Evolutionary conservation across 2,888 invertebrate species (phyloP).

Genomic region (Erebia palarica): DNA sequence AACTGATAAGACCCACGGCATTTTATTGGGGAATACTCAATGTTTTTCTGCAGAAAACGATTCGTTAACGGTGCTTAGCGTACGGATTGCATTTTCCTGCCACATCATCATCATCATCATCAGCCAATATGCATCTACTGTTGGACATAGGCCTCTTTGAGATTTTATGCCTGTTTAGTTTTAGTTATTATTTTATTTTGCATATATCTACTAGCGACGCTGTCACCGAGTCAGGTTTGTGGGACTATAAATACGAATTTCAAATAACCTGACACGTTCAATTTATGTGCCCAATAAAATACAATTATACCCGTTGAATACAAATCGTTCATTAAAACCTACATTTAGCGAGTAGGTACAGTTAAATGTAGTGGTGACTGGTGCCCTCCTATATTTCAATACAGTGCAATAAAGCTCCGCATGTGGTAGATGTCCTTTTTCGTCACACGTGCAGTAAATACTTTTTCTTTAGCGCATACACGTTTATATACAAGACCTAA

Average conservation of each 20-base stretch:
- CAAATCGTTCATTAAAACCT: neutral
- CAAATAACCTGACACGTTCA: neutral
- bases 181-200: too few relatives aligned
- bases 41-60: neutral
- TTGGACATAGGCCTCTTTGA: too few relatives aligned
- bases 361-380: neutral
- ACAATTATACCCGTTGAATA: neutral
- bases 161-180: too few relatives aligned
- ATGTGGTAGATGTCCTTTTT: slow-evolving; percentile 26
- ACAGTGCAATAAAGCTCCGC: slow-evolving; percentile 28
- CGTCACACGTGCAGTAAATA: slow-evolving; percentile 22
- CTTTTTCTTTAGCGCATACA: slow-evolving; percentile 20
- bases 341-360: slow-evolving; percentile 5
- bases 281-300: neutral
- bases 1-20: neutral
- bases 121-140: too few relatives aligned
- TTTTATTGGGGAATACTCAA: neutral
- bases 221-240: too few relatives aligned
- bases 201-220: too few relatives aligned
- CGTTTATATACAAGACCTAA: neutral
- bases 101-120: too few relatives aligned
- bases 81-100: too few relatives aligned
- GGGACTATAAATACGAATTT: neutral
- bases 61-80: too few relatives aligned
- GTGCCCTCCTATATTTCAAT: slow-evolving; percentile 14